Evolutionary conservation across 2,888 invertebrate species (phyloP), one percentile per base, ranked within the genome.

Genomic region (Sarcophaga carnaria): DNA sequence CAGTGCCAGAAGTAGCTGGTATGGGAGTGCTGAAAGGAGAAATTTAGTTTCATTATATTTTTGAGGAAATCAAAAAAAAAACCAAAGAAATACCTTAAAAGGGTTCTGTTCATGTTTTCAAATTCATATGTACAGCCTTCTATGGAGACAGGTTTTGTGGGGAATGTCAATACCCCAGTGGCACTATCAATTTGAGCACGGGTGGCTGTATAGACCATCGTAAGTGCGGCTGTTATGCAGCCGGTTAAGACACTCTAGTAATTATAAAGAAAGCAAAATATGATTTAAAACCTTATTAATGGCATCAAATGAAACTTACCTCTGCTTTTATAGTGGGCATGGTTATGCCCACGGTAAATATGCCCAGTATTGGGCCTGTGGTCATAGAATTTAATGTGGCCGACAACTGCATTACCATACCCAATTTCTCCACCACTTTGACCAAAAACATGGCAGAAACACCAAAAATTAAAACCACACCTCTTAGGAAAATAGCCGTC

Each of bases 351-450:
- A 96, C 94, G 0, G 96, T 94, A 90, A 96, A 97, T 79, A 96
- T 95, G 67, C 96, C 97, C 1, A 96, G 93, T 80, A 95, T 94
- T 0, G 96, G 96, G 0, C 96, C 96, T 92, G 95, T 95, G 0
- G 95, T 95, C 91, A 96, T 95, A 0, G 95, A 95, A 88, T 95
- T 95, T 54, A 95, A 92, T 0, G 95, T 95, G 91, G 95, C 94
- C 0, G 95, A 95, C 72, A 96, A 92, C 91, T 95, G 95, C 79
- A 95, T 91, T 20, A 96, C 95, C n/a, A 96, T 95, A 25, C 96
- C 97, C 90, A 97, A 94, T 90, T 95, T 95, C 89, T 97, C 95
- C 0, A 96, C 96, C 12, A 96, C 93, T 77, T 95, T 95, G 2
- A 96, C 96, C 76, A 96, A 92, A 5, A 90, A 94, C 90, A 96